phyloP scores from a whole-genome alignment of 2,113 vertebrate genomes.

The Oreocharis arfaki region DNA sequence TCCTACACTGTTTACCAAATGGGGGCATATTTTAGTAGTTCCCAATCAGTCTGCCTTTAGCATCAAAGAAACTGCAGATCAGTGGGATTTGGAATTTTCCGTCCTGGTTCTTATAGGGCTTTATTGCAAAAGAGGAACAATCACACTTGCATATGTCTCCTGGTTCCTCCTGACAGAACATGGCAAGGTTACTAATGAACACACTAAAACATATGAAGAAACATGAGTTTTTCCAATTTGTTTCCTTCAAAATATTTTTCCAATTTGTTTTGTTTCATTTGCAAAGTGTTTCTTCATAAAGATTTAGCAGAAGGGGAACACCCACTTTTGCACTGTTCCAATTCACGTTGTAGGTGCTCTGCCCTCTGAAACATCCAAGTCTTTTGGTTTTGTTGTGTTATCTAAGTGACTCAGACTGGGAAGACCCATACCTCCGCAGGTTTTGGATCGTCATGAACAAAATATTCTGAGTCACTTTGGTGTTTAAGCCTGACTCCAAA shows the following conservation, averaged over 20 bases:
- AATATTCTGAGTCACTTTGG: not conserved
- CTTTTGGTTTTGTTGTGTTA: not conserved
- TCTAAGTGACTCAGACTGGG: not conserved
- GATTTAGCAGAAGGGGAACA: not conserved
- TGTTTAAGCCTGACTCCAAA: not conserved
- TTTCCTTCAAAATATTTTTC: not conserved
- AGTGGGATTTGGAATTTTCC: not conserved
- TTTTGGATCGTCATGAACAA: not conserved
- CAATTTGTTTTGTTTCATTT: not conserved
- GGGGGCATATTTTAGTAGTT: not conserved
- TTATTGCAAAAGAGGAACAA: not conserved
- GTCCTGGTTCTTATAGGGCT: not conserved
- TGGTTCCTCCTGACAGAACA: not conserved
- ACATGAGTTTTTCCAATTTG: not conserved
- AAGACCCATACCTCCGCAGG: not conserved
- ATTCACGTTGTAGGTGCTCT: fast-evolving
- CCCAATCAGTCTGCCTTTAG: not conserved
- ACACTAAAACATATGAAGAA: not conserved
- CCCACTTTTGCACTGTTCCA: not conserved
- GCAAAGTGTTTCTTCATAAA: not conserved
- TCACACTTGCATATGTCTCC: not conserved
- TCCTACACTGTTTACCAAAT: not conserved
- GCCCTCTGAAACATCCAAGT: not conserved
- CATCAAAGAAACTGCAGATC: not conserved
- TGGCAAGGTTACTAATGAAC: not conserved